A percentile compares a stretch with the other conserved stretches of the same genome.
These are phyloP conservation scores for Hemicentrotus pulcherrimus DNA, from an alignment of 35 echinoderm and acorn worm genomes.

Conservation along the genomic window DNA sequence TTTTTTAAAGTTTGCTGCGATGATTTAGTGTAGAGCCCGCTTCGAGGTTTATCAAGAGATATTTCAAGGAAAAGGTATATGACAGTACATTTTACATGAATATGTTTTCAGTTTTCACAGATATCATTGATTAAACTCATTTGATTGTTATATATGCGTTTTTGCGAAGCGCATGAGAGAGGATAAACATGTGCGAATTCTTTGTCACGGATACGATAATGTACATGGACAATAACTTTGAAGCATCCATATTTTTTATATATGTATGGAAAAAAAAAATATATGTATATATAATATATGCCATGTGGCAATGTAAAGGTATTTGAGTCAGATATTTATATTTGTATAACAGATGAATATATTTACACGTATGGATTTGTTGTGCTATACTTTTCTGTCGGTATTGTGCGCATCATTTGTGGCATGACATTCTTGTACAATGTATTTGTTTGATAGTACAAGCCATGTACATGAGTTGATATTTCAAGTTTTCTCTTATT, in stretches of 20 bases:
- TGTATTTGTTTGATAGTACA: neutral
- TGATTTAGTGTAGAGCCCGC: no score
- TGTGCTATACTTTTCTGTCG: neutral
- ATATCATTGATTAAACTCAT: no score
- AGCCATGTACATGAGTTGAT: no score
- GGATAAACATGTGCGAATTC: no score
- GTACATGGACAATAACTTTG: neutral
- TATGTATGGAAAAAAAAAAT: neutral
- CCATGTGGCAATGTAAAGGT: neutral
- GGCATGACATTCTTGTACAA: neutral
- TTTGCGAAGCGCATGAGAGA: no score
- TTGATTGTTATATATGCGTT: no score
- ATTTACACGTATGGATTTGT: neutral
- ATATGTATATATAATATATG: neutral
- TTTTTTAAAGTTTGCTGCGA: no score
- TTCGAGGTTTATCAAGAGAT: no score
- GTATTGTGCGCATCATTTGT: neutral
- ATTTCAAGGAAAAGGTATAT: no score
- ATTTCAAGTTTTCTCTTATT: no score
- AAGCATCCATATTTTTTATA: neutral
- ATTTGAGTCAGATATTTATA: slow-evolving; percentile 20
- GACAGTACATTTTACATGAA: no score
- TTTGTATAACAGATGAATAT: slow-evolving; percentile 12
- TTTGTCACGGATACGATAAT: neutral
- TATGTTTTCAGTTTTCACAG: no score